phyloP scores from a whole-genome alignment of 1,140 invertebrate species.

The Caenorhabditis elegans region DNA sequence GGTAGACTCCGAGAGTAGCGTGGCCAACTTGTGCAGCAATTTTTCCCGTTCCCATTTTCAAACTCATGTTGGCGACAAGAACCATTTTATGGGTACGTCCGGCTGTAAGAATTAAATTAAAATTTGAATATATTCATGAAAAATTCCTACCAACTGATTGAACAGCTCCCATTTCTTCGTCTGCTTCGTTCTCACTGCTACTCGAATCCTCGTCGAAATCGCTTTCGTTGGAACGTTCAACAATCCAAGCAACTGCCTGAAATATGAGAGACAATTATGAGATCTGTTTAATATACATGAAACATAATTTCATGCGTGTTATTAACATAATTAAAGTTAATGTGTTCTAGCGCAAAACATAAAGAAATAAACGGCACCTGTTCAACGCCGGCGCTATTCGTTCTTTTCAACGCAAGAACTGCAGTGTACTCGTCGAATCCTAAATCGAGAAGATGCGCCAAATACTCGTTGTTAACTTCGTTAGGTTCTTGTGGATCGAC shows the following conservation, averaged over 20 bases:
- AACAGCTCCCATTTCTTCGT: conserved; percentile 11
- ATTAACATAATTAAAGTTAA: no score
- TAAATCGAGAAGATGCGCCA: conserved; percentile 31
- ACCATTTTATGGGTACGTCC: conserved; percentile 71
- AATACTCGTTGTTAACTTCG: conserved; percentile 14
- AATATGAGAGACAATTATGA: background rate
- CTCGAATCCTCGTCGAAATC: conserved; percentile 43
- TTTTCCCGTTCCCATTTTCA: conserved; percentile 74
- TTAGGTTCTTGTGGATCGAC: conserved; percentile 5
- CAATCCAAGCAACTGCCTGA: conserved; percentile 48
- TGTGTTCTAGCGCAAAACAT: no score
- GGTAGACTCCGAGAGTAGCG: conserved; percentile 72
- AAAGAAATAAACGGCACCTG: no score
- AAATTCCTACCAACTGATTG: background rate
- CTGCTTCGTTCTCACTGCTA: conserved; percentile 12
- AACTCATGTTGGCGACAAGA: conserved; percentile 72
- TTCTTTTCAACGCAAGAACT: background rate
- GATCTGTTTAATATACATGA: background rate
- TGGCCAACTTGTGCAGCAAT: conserved; percentile 73
- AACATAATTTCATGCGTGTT: no score
- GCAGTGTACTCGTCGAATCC: conserved; percentile 32
- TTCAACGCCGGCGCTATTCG: conserved; percentile 10
- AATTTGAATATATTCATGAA: background rate
- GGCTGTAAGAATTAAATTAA: background rate
- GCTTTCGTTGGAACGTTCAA: conserved; percentile 48